phyloP scores from a whole-genome alignment of 2,888 invertebrate species.

The Caenorhabditis plicata region DNA sequence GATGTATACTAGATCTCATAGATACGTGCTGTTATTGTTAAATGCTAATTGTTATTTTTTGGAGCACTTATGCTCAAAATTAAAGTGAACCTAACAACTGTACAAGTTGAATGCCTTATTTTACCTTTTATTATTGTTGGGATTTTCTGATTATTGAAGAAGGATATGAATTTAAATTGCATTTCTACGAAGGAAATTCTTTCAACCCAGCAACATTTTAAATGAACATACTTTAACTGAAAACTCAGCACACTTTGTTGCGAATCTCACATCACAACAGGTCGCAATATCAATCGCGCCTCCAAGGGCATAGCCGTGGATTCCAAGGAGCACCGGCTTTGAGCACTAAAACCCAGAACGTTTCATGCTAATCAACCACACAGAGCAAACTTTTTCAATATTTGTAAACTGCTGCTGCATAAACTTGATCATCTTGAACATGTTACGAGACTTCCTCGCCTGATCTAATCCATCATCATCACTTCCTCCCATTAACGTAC shows the following conservation, averaged over 20 bases:
- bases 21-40: too few relatives aligned
- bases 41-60: too few relatives aligned
- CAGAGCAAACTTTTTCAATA: slow-evolving; percentile 36
- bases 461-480: slow-evolving; percentile 23
- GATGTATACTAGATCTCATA: too few relatives aligned
- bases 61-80: too few relatives aligned
- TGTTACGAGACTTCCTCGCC: slow-evolving; percentile 32
- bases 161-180: too few relatives aligned
- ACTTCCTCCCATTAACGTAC: too few relatives aligned
- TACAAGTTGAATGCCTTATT: too few relatives aligned
- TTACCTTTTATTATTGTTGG: too few relatives aligned
- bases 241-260: slow-evolving; percentile 85
- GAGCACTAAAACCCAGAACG: slow-evolving; percentile 72
- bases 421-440: slow-evolving; percentile 28
- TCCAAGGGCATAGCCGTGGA: slow-evolving; percentile 87
- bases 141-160: too few relatives aligned
- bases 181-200: too few relatives aligned
- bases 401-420: slow-evolving; percentile 47
- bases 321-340: slow-evolving; percentile 86
- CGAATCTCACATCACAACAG: slow-evolving; percentile 88
- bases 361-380: neutral
- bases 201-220: too few relatives aligned
- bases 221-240: slow-evolving; percentile 75
- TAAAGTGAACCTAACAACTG: too few relatives aligned
- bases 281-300: slow-evolving; percentile 85